Base-by-base conservation (phyloP, 2,797 vertebrate species). In the Characodon lateralis region DNA sequence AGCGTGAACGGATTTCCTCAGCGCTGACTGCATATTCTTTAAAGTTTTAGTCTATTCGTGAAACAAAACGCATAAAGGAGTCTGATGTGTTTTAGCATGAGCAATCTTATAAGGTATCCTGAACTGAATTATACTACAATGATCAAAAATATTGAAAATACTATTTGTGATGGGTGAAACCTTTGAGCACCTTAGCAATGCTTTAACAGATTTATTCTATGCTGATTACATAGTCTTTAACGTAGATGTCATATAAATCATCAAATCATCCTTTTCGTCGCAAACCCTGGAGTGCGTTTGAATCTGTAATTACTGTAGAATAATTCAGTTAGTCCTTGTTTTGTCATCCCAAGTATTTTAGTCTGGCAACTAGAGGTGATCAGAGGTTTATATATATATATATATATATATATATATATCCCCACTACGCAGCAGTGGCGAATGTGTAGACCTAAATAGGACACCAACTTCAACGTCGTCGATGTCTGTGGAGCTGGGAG, bases 391-490 rank as follows among this genome's bases (percentile, higher is more conserved):
- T 46, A 46, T 46, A 46, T 46, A 46, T 46, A 46, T 46, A 46
- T 46, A 46, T 46, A 63, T 3, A 63, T 31, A 61, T 63, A n/a
- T n/a, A n/a, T n/a, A n/a, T n/a, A n/a, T n/a, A n/a, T n/a, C n/a
- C n/a, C n/a, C n/a, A n/a, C 5, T 3, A 10, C 8, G 18, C 43
- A n/a, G 6, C 18, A 50, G 58, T 31, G 41, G 74, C 26, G 35
- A 39, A 22, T 39, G 28, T 18, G 46, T 65, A 69, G 51, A 63
- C 66, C 81, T 46, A 83, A 78, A 74, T 69, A 88, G 85, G 76
- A 81, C 87, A 94, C 92, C 91, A 93, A 86, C 93, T 93, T 90
- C 90, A 89, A n/a, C 86, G 87, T 88, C 85, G 87, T 81, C 84
- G 83, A 83, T 85, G 83, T 79, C 73, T 85, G 73, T 14, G 41